Evolutionary conservation across 2,888 invertebrate genomes (phyloP).

Genomic region (Arctia plantaginis): DNA sequence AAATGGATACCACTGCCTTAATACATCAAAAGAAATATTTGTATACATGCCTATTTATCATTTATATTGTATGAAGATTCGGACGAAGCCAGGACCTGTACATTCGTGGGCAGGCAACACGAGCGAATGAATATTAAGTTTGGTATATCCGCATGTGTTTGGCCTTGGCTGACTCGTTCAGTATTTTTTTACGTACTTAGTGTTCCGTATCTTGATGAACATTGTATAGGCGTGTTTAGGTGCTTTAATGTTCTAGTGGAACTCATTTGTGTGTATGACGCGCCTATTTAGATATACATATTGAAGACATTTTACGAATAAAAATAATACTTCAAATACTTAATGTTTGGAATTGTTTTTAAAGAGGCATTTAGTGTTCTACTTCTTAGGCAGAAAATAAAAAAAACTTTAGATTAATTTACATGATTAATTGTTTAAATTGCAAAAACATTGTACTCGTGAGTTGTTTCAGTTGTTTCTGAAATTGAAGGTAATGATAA

Average conservation of each 20-base stretch:
- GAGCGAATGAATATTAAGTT: conserved; percentile 71
- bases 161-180: conserved; percentile 75
- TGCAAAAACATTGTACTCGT: no score
- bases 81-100: conserved; percentile 13
- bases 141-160: conserved; percentile 74
- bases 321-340: conserved; percentile 17
- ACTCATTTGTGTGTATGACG: conserved; percentile 42
- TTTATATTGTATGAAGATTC: conserved; percentile 11
- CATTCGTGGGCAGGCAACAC: conserved; percentile 69
- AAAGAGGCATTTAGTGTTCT: background rate
- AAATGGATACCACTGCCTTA: background rate
- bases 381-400: background rate
- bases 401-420: background rate
- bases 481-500: no score
- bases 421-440: no score
- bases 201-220: conserved; percentile 80
- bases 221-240: conserved; percentile 61
- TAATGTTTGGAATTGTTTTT: background rate
- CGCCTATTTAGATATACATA: conserved; percentile 33
- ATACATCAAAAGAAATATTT: background rate
- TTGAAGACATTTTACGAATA: conserved; percentile 17
- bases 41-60: background rate
- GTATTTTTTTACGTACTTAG: conserved; percentile 77
- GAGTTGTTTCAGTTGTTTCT: no score
- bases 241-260: conserved; percentile 51